Base-by-base conservation (phyloP, 1,140 invertebrate genomes). In the Phortica variegata region DNA sequence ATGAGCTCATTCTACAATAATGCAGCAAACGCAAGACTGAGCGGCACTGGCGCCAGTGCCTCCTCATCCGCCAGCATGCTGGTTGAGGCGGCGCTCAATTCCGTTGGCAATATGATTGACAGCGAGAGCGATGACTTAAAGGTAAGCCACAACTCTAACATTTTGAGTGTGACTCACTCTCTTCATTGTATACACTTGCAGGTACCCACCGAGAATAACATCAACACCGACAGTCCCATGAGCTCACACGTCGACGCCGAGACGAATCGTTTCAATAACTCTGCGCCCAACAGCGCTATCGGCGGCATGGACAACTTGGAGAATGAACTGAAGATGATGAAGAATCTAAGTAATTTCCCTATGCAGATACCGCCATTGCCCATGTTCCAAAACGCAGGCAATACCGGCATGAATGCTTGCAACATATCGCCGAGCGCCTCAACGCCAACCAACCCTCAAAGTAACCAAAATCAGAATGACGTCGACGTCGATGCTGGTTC, bases 1-100 rank as follows among this genome's bases (percentile, higher is more conserved):
- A 73, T 75, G 66, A 75, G 66, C 66, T 72, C 70, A 15, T 76
- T 75, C 54, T 76, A 76, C 49, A 76, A 75, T 47, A 76, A 74
- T 15, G 63, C 63, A n/a, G 44, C 47, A 43, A 75, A 65, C 36
- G 59, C 72, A 48, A 61, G 72, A 49, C 62, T 75, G 56, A 69
- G 52, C 17, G 56, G 61, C 13, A 58, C 56, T 37, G 65, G 56
- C 6, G 53, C 58, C 39, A 51, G 43, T 19, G 51, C 51, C 29
- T 72, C 73, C 9, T 65, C 73, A 3, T 76, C 74, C 41, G 74
- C 74, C 47, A 76, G 73, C 54, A 74, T 76, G 71, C 56, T 76
- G 17, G 74, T 76, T 13, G 74, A 76, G 53, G 74, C 74, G 33
- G 74, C 74, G 16, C 56, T 76, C 29, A 76, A 73, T 53, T 76